A percentile compares a stretch with the other conserved stretches of the same genome.
phyloP scores from a whole-genome alignment of 2,888 invertebrate species.

The Pseudolycoriella hygida region DNA sequence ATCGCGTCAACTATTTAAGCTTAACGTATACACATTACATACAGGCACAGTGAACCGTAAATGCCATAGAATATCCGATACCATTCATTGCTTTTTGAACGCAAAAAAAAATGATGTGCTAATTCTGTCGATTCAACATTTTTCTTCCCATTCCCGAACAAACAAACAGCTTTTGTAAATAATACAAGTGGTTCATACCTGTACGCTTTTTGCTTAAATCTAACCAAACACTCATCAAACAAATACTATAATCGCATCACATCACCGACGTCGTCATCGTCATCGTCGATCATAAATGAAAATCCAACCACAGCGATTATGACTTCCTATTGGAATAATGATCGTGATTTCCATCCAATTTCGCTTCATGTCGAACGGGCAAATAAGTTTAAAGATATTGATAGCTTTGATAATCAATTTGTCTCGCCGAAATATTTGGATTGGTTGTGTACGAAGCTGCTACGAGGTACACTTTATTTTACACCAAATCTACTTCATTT shows the following conservation, averaged over 20 bases:
- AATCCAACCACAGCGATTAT: not conserved
- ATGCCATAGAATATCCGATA: too few relatives aligned
- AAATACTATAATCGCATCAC: not conserved
- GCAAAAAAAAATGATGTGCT: too few relatives aligned
- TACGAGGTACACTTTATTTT: too few relatives aligned
- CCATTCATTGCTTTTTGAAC: too few relatives aligned
- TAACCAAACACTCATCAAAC: not conserved
- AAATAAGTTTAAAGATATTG: not conserved
- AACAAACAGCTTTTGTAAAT: not conserved
- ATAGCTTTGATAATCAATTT: constrained; percentile 8
- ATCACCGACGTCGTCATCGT: not conserved
- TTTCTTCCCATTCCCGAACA: not conserved
- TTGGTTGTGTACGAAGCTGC: not conserved
- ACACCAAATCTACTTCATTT: too few relatives aligned
- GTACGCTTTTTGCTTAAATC: constrained; percentile 17
- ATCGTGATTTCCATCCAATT: not conserved
- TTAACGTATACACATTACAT: too few relatives aligned
- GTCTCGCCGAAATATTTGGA: constrained; percentile 4
- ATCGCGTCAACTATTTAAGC: too few relatives aligned
- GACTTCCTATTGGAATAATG: not conserved
- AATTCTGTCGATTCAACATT: not conserved
- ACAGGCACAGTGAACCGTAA: too few relatives aligned
- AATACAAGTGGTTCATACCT: constrained; percentile 15
- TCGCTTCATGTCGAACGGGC: not conserved
- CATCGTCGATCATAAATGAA: not conserved